A percentile compares a stretch with the other conserved stretches of the same genome.
Evolutionary conservation across 2,888 invertebrate species (phyloP).

Genomic region (Diaprepes abbreviatus): DNA sequence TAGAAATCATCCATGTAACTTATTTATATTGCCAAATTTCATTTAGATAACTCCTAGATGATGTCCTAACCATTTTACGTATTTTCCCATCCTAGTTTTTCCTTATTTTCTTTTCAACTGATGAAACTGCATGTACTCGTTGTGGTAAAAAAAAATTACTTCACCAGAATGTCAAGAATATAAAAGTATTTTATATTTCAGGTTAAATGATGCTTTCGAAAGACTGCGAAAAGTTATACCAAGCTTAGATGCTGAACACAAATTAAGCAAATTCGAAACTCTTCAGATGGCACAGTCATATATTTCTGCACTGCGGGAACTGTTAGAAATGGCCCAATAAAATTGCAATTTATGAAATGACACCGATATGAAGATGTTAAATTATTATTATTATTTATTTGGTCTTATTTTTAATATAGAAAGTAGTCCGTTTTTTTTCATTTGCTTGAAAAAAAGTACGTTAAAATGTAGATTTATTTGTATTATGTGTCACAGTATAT

Average conservation of each 20-base stretch:
- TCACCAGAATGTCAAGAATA: constrained; percentile 3
- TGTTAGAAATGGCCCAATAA: constrained; percentile 65
- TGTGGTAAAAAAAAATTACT: too few species aligned
- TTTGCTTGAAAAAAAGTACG: not conserved
- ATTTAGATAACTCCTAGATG: too few species aligned
- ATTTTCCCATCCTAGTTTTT: too few species aligned
- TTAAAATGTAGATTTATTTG: not conserved
- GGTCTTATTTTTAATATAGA: not conserved
- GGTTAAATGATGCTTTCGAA: constrained; percentile 80
- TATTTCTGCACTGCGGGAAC: constrained; percentile 77
- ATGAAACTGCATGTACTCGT: too few species aligned
- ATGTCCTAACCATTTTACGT: too few species aligned
- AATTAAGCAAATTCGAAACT: constrained; percentile 83
- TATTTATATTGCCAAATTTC: too few species aligned
- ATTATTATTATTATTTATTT: too few species aligned
- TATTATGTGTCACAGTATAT: not conserved
- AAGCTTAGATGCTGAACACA: constrained; percentile 76
- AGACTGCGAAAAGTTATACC: constrained; percentile 78
- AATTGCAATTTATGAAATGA: too few species aligned
- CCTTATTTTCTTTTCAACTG: too few species aligned
- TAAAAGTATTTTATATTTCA: constrained; percentile 24
- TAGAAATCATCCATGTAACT: too few species aligned
- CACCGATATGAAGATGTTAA: too few species aligned
- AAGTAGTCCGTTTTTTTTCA: not conserved
- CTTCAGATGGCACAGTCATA: constrained; percentile 84